A percentile compares a stretch with the other conserved stretches of the same genome.
phyloP scores from a whole-genome alignment of 2,888 invertebrate species.

The Linyphia triangularis region DNA sequence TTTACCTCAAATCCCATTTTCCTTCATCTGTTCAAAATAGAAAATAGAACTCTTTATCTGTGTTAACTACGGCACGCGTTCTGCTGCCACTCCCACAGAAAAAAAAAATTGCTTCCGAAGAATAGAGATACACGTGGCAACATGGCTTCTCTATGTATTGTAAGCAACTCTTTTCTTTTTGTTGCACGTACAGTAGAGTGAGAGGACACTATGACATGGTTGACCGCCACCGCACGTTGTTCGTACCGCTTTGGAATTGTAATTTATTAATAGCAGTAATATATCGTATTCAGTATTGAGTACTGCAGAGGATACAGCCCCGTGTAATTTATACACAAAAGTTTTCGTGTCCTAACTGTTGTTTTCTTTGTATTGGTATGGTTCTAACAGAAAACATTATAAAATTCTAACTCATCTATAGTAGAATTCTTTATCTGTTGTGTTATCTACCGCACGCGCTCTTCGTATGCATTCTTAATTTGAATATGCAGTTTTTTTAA shows the following conservation, averaged over 20 bases:
- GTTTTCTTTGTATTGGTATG: not conserved
- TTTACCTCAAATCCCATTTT: slow-evolving; percentile 6
- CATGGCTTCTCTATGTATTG: not conserved
- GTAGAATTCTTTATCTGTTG: too few relatives aligned
- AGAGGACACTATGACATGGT: not conserved
- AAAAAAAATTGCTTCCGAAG: slow-evolving; percentile 1
- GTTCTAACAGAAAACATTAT: not conserved
- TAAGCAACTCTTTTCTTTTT: not conserved
- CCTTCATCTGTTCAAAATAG: slow-evolving; percentile 4
- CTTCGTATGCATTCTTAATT: too few relatives aligned
- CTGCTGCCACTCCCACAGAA: slow-evolving; percentile 13
- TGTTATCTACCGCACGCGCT: too few relatives aligned
- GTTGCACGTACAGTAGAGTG: not conserved
- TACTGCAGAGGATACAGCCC: not conserved
- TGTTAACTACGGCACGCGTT: slow-evolving; percentile 17
- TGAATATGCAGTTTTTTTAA: too few relatives aligned
- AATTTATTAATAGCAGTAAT: not conserved
- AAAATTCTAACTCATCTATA: not conserved
- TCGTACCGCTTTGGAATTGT: not conserved
- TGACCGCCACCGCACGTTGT: not conserved
- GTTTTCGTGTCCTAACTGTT: not conserved
- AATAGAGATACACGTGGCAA: slow-evolving; percentile 18
- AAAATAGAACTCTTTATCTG: not conserved
- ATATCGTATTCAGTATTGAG: not conserved
- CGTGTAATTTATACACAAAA: not conserved